Percentiles rank a stretch among this genome's conserved stretches.
These are phyloP conservation scores for Papilio helenus DNA, from an alignment of 1,140 invertebrate genomes.

Conservation along the genomic window DNA sequence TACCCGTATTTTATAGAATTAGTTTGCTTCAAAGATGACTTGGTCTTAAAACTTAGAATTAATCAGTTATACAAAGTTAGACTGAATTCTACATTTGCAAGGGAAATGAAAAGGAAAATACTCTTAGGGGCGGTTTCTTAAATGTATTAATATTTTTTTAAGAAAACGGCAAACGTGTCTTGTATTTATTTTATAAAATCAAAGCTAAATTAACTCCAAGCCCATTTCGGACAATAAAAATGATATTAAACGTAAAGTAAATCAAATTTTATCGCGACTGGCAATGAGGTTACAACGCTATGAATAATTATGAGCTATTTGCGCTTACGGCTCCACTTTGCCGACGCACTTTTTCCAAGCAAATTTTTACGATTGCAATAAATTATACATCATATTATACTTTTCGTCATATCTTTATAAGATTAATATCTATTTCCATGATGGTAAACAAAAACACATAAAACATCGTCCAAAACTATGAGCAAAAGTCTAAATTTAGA, in stretches of 20 bases:
- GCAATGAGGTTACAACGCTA: conserved; percentile 21
- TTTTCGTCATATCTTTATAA: not conserved
- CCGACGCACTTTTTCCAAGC: conserved; percentile 15
- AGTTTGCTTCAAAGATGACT: not conserved
- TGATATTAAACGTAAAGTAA: conserved; percentile 15
- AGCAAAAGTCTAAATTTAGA: too few species aligned
- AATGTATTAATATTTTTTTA: too few species aligned
- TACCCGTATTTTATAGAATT: not conserved
- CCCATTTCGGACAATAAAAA: conserved; percentile 8
- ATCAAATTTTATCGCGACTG: conserved; percentile 15
- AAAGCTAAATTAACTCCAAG: conserved; percentile 12
- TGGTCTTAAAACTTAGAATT: not conserved
- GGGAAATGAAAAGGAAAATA: too few species aligned
- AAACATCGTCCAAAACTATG: not conserved
- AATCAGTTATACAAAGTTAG: not conserved
- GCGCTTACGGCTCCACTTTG: conserved; percentile 21
- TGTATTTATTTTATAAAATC: conserved; percentile 10
- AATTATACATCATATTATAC: not conserved
- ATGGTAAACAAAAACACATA: not conserved
- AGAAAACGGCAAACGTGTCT: not conserved
- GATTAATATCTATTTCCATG: not conserved
- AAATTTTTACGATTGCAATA: conserved; percentile 23
- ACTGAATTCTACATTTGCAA: not conserved
- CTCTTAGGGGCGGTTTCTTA: too few species aligned
- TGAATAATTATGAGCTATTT: conserved; percentile 25